phyloP scores from a whole-genome alignment of 1,140 invertebrate genomes.

The Charaxes varanes region DNA sequence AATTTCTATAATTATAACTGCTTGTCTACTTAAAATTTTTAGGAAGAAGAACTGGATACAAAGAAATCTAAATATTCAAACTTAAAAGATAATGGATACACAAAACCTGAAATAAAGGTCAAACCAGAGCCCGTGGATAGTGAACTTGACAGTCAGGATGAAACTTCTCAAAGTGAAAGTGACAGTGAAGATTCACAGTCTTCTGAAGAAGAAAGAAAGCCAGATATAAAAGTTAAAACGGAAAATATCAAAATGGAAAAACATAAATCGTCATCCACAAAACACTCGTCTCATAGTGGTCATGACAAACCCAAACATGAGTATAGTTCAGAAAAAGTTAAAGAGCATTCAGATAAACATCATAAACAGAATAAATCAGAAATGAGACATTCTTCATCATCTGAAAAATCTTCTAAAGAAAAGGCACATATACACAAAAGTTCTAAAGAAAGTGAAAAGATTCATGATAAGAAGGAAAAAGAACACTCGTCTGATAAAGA shows the following conservation, averaged over 20 bases:
- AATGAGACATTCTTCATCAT: constrained; percentile 26
- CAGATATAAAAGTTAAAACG: constrained; percentile 32
- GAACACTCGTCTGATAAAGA: constrained; percentile 36
- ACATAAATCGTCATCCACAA: constrained; percentile 30
- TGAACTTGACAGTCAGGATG: constrained; percentile 33
- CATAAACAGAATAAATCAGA: constrained; percentile 31
- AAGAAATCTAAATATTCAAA: constrained; percentile 44
- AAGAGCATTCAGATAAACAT: constrained; percentile 32
- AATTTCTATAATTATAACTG: constrained; percentile 1
- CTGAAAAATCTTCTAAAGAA: constrained; percentile 39
- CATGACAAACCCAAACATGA: constrained; percentile 33
- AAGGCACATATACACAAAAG: constrained; percentile 35
- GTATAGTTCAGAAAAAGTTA: constrained; percentile 35
- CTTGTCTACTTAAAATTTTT: too few relatives aligned
- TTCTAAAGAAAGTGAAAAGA: constrained; percentile 31
- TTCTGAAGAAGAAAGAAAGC: constrained; percentile 37
- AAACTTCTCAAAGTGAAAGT: constrained; percentile 52
- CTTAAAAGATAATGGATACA: constrained; percentile 40
- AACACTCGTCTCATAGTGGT: constrained; percentile 33
- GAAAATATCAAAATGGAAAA: constrained; percentile 26
- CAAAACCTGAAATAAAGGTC: constrained; percentile 30
- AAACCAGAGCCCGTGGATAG: constrained; percentile 34
- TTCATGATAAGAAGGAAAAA: constrained; percentile 28
- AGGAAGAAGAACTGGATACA: constrained; percentile 49
- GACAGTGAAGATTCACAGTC: constrained; percentile 46